These are phyloP conservation scores for Halichoerus grypus DNA, from an alignment of 2,113 vertebrate genomes.

Conservation along the genomic window DNA sequence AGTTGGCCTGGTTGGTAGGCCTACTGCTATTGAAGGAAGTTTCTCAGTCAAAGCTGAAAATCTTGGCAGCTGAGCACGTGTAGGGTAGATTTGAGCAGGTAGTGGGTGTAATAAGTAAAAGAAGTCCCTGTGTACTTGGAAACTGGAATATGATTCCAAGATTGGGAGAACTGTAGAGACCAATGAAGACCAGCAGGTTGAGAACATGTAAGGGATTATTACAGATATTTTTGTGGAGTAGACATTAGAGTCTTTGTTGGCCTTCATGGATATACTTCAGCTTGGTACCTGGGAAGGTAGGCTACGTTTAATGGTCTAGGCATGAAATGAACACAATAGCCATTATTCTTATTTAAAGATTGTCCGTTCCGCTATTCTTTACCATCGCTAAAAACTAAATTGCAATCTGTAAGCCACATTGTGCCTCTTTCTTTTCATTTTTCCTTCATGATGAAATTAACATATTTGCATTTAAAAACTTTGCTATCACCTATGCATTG, in stretches of 20 bases:
- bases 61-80: background rate
- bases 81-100: background rate
- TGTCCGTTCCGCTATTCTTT: slow-evolving; percentile 72
- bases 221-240: background rate
- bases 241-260: background rate
- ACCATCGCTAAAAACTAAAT: slow-evolving; percentile 74
- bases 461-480: background rate
- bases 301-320: background rate
- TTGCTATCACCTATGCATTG: background rate
- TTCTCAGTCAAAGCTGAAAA: slow-evolving; percentile 14
- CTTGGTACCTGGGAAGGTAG: background rate
- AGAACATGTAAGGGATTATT: background rate
- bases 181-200: background rate
- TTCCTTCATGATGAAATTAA: background rate
- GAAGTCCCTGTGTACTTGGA: background rate
- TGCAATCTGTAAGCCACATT: slow-evolving; percentile 54
- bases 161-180: background rate
- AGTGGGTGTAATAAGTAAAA: slow-evolving; percentile 4
- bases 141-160: background rate
- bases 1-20: background rate
- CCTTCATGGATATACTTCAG: background rate
- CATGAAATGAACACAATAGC: background rate
- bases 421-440: background rate
- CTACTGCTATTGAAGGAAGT: background rate
- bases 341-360: slow-evolving; percentile 80